Percentiles rank a stretch among this genome's conserved stretches.
phyloP scores from a whole-genome alignment of 1,140 invertebrate genomes.

The Fragariocoptes setiger region DNA sequence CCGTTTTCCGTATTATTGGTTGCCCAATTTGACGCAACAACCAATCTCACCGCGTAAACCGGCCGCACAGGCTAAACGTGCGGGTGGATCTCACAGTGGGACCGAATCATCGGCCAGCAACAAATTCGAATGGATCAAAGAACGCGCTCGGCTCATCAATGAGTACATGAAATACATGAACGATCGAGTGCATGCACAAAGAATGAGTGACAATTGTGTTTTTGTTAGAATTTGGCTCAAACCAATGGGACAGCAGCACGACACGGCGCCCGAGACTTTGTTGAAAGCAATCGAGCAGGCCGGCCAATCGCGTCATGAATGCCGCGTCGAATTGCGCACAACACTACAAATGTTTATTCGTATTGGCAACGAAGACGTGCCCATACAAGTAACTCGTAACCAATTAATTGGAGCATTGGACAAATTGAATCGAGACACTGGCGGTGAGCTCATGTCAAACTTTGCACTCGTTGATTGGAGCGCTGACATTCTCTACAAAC shows the following conservation, averaged over 20 bases:
- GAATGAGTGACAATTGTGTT: not conserved
- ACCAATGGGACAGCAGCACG: not conserved
- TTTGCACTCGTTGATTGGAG: constrained; percentile 1
- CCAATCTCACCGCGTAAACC: too few relatives aligned
- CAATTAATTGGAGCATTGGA: not conserved
- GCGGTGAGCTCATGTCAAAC: not conserved
- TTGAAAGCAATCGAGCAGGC: not conserved
- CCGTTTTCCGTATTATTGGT: too few relatives aligned
- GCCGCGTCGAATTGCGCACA: not conserved
- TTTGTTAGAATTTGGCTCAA: not conserved
- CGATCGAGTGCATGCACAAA: not conserved
- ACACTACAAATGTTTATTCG: not conserved
- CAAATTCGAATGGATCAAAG: not conserved
- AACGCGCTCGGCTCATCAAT: not conserved
- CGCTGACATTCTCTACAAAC: not conserved
- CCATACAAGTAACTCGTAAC: not conserved
- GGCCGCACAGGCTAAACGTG: too few relatives aligned
- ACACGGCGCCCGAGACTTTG: not conserved
- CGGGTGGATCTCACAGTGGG: too few relatives aligned
- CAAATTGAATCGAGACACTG: not conserved
- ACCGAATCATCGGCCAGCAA: too few relatives aligned
- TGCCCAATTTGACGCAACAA: too few relatives aligned
- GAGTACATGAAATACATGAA: not conserved
- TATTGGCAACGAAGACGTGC: not conserved
- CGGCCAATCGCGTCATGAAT: not conserved